Conservation (phyloP, 2,113 vertebrate species). For the Pseudolaguvia tuberculata region DNA sequence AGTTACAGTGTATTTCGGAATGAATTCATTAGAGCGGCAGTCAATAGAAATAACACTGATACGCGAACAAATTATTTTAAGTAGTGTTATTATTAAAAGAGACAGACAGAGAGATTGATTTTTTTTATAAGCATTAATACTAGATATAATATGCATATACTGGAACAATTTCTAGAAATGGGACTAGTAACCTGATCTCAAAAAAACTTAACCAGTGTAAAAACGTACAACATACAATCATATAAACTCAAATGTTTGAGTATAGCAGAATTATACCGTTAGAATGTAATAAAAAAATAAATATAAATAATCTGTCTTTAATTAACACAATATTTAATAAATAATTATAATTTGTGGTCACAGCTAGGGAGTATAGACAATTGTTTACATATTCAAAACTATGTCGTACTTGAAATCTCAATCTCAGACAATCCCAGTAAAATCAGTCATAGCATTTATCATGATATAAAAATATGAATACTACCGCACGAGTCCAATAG, state of each 20-base stretch:
- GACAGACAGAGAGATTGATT: not conserved
- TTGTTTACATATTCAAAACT: not conserved
- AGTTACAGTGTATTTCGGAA: not conserved
- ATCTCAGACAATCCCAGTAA: not conserved
- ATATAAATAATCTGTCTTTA: too few relatives aligned
- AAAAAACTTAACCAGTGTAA: not conserved
- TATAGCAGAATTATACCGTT: not conserved
- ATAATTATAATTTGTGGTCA: too few relatives aligned
- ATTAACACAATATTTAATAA: too few relatives aligned
- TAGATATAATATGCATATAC: too few relatives aligned
- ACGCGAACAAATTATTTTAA: not conserved
- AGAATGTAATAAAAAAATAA: not conserved
- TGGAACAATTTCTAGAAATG: not conserved
- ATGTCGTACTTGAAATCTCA: not conserved
- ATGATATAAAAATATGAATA: too few relatives aligned
- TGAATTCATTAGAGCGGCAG: constrained; percentile 1
- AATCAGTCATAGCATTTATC: not conserved
- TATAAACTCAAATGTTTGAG: not conserved
- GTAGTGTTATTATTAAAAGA: not conserved
- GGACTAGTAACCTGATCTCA: not conserved
- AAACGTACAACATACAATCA: too few relatives aligned
- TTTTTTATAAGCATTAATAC: not conserved
- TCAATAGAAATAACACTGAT: not conserved
- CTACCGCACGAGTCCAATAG: not conserved
- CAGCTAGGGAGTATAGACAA: too few relatives aligned